Base-by-base conservation (phyloP, 2,797 vertebrate species). In the Peromyscus melanophrys region DNA sequence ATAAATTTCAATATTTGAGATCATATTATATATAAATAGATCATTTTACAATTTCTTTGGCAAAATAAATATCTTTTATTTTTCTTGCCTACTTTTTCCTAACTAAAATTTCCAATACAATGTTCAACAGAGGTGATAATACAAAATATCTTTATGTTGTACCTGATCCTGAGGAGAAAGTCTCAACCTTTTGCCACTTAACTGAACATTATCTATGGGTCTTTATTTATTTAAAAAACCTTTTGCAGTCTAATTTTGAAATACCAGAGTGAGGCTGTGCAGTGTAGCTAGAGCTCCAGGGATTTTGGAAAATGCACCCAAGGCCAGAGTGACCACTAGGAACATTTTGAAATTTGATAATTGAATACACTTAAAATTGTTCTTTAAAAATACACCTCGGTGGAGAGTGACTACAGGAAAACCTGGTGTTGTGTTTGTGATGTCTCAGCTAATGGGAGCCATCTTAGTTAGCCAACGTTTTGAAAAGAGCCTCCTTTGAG, bases 31-130 rank as follows among this genome's bases (percentile, higher is more conserved):
- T 65, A 43, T 84, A 37, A 91, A 78, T 63, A 75, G 37, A 23
- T n/a, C 27, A 13, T 57, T 96, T 91, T 89, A 82, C 23, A 73
- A 93, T 59, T 96, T 96, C 55, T 94, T 77, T 96, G 89, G 23
- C 17, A 81, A 75, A 92, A 40, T 65, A 29, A 34, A 69, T 95
- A 1, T 0, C 2, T 34, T 89, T 89, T 77, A 57, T 90, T 92
- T 92, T 90, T 88, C n/a, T 88, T 96, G 4, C 9, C 27, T 96
- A 67, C 77, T 92, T 92, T 92, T 12, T 31, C 52, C 17, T 80
- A 84, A 17, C 31, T 92, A 84, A 43, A 87, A 80, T 89, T 97
- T 96, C 31, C 82, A 71, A 43, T 59, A 89, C 23, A 96, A 77
- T 67, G 9, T 63, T 90, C 21, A 97, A 43, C 57, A 46, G 49